Evolutionary conservation across 37 sponge, comb jelly and placozoan species (phyloP).

Genomic region (Tethya wilhelma): DNA sequence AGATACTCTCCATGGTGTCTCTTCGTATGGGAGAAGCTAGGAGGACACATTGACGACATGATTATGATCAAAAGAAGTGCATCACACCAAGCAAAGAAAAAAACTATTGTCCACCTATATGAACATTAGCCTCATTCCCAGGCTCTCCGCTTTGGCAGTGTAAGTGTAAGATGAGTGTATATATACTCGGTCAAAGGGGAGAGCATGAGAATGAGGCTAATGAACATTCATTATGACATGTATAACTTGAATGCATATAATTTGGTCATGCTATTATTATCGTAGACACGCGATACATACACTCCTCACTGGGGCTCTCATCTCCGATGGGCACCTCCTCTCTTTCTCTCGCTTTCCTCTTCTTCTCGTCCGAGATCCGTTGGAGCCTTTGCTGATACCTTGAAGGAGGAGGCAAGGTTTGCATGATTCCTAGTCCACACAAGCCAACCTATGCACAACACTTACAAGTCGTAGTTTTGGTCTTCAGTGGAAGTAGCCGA

Average conservation of each 20-base stretch:
- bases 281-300: too few species aligned
- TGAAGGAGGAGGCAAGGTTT: not conserved
- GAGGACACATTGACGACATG: too few species aligned
- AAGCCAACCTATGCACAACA: slow-evolving; percentile 1
- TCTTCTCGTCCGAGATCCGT: slow-evolving; percentile 7
- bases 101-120: too few species aligned
- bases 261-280: too few species aligned
- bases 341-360: not conserved
- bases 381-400: not conserved
- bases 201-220: not conserved
- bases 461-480: slow-evolving; percentile 77
- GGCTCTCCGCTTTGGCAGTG: too few species aligned
- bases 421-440: not conserved
- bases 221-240: too few species aligned
- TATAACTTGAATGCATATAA: too few species aligned
- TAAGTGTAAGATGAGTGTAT: too few species aligned
- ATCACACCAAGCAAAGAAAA: not conserved
- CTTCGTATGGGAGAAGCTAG: not conserved
- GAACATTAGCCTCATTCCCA: too few species aligned
- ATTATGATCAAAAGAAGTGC: too few species aligned
- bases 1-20: too few species aligned
- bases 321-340: not conserved
- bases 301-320: not conserved
- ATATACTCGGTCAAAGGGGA: too few species aligned
- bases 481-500: slow-evolving; percentile 34